Evolutionary conservation across 2,888 invertebrate genomes (phyloP), one percentile per base, ranked within the genome.

Genomic region (Rugalucina vietnamica): DNA sequence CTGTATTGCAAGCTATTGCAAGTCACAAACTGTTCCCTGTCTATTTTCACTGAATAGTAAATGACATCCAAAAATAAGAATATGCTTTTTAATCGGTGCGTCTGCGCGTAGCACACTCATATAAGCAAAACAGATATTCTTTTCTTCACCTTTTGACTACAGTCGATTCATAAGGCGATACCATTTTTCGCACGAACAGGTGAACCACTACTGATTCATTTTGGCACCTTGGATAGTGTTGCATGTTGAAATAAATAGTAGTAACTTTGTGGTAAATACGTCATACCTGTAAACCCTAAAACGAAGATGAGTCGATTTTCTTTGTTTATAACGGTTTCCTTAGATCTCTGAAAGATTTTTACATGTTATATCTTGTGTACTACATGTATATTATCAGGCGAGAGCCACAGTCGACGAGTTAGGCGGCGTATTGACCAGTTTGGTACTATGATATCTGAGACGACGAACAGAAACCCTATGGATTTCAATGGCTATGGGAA

Each of bases 401-500:
- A 65, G 8, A 24, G 34, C 69, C 34, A 24, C 36, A 14, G 34
- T 8, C 50, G 32, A 36, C 82, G 87, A 50, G 43, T 79, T 1
- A 86, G 82, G 73, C 79, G 90, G 14, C 87, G 88, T 4, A 76
- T 90, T n/a, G 87, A 89, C 65, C 84, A 90, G 76, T 89, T 90
- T 57, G 89, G 82, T 4, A 76, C 74, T 43, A 90, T 90, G 89
- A 84, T 90, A 1, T 69, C 69, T 4, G 37, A 77, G 12, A 36
- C 85, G 32, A 87, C 89, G 3, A 84, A 84, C 32, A 77, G 82
- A 14, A 86, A 81, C 72, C 87, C 89, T 0, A 65, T 89, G 43
- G 88, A 86, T 43, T 89, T 86, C 70, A 90, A 89, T 76, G 87
- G 85, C 21, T 90, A 90, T 57, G 90, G 90, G 10, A 88, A 89